Percentiles rank a stretch among this genome's conserved stretches.
These are phyloP conservation scores for Echiichthys vipera DNA, from an alignment of 2,797 vertebrate genomes.

Conservation along the genomic window DNA sequence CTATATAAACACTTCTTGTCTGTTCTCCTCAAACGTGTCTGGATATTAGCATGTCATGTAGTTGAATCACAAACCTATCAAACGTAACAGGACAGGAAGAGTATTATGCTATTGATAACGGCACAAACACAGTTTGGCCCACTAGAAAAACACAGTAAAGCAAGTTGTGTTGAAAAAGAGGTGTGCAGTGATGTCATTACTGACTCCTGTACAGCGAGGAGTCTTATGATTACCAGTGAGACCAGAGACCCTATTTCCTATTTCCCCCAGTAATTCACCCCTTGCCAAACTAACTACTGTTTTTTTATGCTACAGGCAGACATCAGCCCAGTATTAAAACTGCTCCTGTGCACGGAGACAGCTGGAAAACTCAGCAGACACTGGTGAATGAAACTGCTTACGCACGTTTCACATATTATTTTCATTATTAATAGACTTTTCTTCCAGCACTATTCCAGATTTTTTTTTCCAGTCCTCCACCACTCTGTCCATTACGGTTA, in stretches of 20 bases:
- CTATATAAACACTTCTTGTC: neutral
- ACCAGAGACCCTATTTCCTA: neutral
- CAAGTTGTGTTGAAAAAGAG: conserved; percentile 8
- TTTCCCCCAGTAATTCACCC: conserved; percentile 28
- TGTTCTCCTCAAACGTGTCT: neutral
- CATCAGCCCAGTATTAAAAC: neutral
- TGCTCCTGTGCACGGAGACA: conserved; percentile 3
- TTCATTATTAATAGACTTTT: neutral
- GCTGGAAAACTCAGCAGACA: conserved; percentile 24
- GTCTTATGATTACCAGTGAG: conserved; percentile 25
- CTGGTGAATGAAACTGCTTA: neutral
- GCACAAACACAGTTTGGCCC: neutral
- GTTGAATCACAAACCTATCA: neutral
- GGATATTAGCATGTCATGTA: neutral
- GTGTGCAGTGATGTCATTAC: neutral
- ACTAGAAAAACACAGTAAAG: conserved; percentile 3
- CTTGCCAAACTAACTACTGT: conserved; percentile 25
- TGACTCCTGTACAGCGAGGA: neutral
- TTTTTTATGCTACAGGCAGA: neutral
- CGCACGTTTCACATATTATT: neutral
- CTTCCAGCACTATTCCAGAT: neutral
- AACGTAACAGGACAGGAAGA: neutral
- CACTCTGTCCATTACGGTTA: neutral
- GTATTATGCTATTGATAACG: neutral
- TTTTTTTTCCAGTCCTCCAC: neutral